Conservation (phyloP, 1,140 invertebrate genomes). For the Psilanteris sp. region DNA sequence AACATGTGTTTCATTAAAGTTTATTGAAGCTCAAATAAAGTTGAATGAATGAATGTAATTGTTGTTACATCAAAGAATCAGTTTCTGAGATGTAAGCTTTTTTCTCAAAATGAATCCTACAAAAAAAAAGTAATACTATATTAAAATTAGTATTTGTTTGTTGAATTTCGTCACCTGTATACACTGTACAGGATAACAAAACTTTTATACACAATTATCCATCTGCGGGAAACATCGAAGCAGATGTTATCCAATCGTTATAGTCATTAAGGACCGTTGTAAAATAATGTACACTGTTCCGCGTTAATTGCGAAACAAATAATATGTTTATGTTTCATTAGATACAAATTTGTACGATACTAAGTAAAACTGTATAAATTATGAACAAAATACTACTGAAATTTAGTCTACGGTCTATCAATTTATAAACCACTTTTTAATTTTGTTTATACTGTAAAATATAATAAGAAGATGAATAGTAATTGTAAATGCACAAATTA, state of each 20-base stretch:
- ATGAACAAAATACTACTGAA: conserved; percentile 41
- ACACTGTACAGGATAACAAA: conserved; percentile 60
- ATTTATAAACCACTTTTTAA: too few species aligned
- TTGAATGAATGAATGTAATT: conserved; percentile 32
- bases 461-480: too few species aligned
- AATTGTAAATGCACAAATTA: too few species aligned
- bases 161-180: conserved; percentile 57
- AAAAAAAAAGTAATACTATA: conserved; percentile 56
- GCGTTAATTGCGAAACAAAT: conserved; percentile 63
- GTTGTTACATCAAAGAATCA: conserved; percentile 42
- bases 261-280: conserved; percentile 69
- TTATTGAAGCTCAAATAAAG: conserved; percentile 32
- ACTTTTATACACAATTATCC: conserved; percentile 63
- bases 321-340: conserved; percentile 72
- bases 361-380: conserved; percentile 58
- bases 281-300: conserved; percentile 76
- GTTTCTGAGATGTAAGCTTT: conserved; percentile 53
- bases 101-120: conserved; percentile 39
- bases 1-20: conserved; percentile 16
- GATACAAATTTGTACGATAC: conserved; percentile 70
- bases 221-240: conserved; percentile 64
- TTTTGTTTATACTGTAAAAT: too few species aligned
- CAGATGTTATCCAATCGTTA: conserved; percentile 64
- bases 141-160: conserved; percentile 61
- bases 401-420: conserved; percentile 36